Percentiles rank a stretch among this genome's conserved stretches.
phyloP scores from a whole-genome alignment of 2,113 vertebrate genomes.

The Nyctereutes procyonoides region DNA sequence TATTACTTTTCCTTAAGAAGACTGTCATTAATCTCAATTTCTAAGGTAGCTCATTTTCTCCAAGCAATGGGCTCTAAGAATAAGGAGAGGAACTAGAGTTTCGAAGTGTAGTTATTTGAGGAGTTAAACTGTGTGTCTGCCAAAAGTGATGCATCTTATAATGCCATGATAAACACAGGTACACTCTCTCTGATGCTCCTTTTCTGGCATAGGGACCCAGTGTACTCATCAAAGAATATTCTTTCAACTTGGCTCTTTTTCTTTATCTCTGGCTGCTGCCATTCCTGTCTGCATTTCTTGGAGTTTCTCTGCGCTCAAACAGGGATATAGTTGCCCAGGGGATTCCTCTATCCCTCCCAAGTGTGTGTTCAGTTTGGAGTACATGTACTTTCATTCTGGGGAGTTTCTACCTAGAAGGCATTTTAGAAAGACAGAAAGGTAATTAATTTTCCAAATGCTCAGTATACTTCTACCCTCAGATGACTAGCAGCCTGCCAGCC shows the following conservation, averaged over 20 bases:
- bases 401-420: not conserved
- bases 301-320: not conserved
- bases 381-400: not conserved
- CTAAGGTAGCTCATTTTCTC: not conserved
- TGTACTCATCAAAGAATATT: not conserved
- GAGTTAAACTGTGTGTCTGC: not conserved
- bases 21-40: constrained; percentile 4
- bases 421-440: not conserved
- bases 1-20: not conserved
- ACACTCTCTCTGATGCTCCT: too few relatives aligned
- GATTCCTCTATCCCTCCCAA: not conserved
- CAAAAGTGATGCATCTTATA: not conserved
- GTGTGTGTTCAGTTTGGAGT: not conserved
- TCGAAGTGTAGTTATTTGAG: not conserved
- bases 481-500: not conserved
- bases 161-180: not conserved
- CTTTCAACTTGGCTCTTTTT: not conserved
- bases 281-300: not conserved
- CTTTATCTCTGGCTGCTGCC: not conserved
- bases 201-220: not conserved
- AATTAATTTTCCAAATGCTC: not conserved
- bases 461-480: not conserved
- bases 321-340: not conserved
- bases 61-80: not conserved
- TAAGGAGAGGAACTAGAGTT: not conserved